Percentiles rank a stretch among this genome's conserved stretches.
Conservation (phyloP, 2,888 invertebrate genomes). For the Mythimna vitellina region DNA sequence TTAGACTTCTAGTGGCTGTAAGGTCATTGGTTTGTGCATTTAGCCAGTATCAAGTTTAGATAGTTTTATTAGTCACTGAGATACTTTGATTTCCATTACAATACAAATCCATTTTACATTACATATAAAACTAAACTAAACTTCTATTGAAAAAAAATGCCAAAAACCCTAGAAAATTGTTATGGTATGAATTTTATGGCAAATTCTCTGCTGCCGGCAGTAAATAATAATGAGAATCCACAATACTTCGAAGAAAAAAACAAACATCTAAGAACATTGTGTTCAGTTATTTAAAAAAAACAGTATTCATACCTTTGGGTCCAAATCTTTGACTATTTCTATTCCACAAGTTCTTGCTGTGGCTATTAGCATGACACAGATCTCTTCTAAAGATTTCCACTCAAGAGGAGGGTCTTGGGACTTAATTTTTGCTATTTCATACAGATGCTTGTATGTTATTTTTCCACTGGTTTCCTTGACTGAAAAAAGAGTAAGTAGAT, state of each 20-base stretch:
- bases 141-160: no score
- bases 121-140: no score
- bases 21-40: no score
- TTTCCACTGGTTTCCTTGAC: constrained; percentile 96
- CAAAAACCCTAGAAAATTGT: no score
- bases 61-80: no score
- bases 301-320: constrained; percentile 89
- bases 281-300: not conserved
- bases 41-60: no score
- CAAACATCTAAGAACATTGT: not conserved
- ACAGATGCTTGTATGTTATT: constrained; percentile 98
- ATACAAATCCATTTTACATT: no score
- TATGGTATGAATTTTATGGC: no score
- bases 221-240: no score
- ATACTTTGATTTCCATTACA: no score
- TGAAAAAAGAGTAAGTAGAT: constrained; percentile 72
- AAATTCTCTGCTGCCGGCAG: no score
- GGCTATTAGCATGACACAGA: constrained; percentile 95
- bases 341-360: constrained; percentile 96
- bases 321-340: constrained; percentile 94
- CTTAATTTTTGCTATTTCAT: constrained; percentile 99
- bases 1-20: no score
- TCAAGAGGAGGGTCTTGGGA: constrained; percentile 95
- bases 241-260: not conserved
- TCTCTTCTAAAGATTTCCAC: constrained; percentile 91